Evolutionary conservation across 2,113 vertebrate species (phyloP).

Genomic region (Puntigrus tetrazona): DNA sequence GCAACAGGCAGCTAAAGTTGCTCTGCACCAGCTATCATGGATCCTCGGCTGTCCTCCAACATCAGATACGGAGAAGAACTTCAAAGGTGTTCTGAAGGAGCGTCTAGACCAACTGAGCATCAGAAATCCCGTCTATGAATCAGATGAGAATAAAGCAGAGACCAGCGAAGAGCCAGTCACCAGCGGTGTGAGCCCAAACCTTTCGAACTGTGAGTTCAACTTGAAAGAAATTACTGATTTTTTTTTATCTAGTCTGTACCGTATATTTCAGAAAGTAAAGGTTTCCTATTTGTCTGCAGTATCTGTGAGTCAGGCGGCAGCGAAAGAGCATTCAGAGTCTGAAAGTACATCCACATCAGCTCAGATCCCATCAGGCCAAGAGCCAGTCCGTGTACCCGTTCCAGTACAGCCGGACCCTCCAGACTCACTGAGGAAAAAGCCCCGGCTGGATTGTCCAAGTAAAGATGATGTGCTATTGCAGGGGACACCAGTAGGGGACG

Average conservation of each 20-base stretch:
- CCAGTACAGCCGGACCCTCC: not conserved
- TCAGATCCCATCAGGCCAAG: not conserved
- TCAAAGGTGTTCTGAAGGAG: conserved; percentile 55
- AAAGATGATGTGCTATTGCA: not conserved
- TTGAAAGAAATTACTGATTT: not conserved
- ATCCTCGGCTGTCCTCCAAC: conserved; percentile 37
- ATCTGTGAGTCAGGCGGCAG: not conserved
- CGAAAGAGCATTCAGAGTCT: not conserved
- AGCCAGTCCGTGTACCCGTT: not conserved
- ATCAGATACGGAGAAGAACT: conserved; percentile 39
- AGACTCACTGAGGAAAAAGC: not conserved
- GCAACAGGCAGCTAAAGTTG: conserved; percentile 59
- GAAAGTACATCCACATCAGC: not conserved
- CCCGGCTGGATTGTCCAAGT: not conserved
- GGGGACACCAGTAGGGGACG: not conserved
- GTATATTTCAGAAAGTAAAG: not conserved
- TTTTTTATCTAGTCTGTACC: not conserved
- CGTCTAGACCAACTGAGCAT: conserved; percentile 34
- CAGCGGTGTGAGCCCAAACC: not conserved
- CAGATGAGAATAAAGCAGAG: not conserved
- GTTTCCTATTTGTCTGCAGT: not conserved
- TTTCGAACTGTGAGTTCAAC: not conserved
- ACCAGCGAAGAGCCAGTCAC: not conserved
- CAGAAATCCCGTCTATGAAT: not conserved
- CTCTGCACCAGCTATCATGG: conserved; percentile 45